Evolutionary conservation across 2,888 invertebrate species (phyloP).

Genomic region (Drosophila suboccidentalis): DNA sequence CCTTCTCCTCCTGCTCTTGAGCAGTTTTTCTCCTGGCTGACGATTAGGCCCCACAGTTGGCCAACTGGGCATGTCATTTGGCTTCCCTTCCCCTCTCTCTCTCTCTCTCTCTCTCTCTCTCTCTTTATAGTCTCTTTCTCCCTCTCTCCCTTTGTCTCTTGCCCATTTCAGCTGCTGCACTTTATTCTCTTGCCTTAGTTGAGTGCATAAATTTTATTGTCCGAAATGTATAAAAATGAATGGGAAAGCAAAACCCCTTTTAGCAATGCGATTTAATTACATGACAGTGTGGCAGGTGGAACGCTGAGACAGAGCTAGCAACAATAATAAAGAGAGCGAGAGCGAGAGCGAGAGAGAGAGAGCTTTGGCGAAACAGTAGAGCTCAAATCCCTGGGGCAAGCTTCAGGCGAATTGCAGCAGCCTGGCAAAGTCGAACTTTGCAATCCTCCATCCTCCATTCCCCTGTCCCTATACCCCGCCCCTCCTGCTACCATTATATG

Average conservation of each 20-base stretch:
- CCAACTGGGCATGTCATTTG: conserved; percentile 71
- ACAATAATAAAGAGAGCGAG: not conserved
- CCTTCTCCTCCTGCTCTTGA: not conserved
- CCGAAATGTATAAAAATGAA: conserved; percentile 45
- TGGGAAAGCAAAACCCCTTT: conserved; percentile 34
- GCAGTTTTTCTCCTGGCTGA: conserved; percentile 23
- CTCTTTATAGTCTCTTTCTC: too few species aligned
- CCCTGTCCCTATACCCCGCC: not conserved
- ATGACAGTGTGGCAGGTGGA: conserved; percentile 48
- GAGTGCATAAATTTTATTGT: conserved; percentile 76
- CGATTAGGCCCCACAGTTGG: conserved; percentile 71
- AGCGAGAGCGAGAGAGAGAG: conserved; percentile 1
- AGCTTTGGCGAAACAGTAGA: conserved; percentile 29
- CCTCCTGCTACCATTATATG: not conserved
- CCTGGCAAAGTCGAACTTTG: conserved; percentile 25
- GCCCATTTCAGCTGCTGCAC: not conserved
- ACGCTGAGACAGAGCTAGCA: not conserved
- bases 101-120: conserved; percentile 15
- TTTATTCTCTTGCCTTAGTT: conserved; percentile 28
- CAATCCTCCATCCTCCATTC: not conserved
- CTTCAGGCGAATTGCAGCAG: conserved; percentile 66
- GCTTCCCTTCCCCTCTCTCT: conserved; percentile 4
- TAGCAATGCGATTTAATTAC: conserved; percentile 75
- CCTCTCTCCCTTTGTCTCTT: too few species aligned
- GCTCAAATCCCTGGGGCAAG: conserved; percentile 71